A percentile compares a stretch with the other conserved stretches of the same genome.
These are phyloP conservation scores for Spinibarbus caldwelli DNA, from an alignment of 2,797 vertebrate species.

Conservation along the genomic window DNA sequence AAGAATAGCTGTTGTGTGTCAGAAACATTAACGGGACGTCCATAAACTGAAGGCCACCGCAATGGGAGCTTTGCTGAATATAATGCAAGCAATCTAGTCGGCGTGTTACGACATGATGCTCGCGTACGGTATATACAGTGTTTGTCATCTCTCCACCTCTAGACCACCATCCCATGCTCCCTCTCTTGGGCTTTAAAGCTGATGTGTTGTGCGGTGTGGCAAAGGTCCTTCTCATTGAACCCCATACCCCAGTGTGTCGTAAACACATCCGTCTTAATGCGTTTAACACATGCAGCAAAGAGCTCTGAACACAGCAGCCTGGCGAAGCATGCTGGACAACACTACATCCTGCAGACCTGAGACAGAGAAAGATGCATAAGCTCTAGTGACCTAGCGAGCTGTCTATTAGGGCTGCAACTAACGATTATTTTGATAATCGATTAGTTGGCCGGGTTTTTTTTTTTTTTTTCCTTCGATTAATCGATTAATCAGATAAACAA, in stretches of 20 bases:
- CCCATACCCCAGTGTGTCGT: slow-evolving; percentile 48
- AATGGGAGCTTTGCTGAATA: background rate
- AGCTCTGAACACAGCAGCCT: slow-evolving; percentile 29
- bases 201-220: slow-evolving; percentile 31
- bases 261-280: slow-evolving; percentile 56
- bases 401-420: no score
- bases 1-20: background rate
- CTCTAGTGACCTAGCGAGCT: background rate
- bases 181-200: slow-evolving; percentile 23
- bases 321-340: slow-evolving; percentile 27
- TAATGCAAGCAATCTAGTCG: background rate
- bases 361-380: background rate
- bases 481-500: no score
- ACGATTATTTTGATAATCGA: no score
- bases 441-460: no score
- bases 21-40: background rate
- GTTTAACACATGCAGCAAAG: slow-evolving; percentile 49
- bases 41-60: background rate
- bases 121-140: background rate
- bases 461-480: no score
- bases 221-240: slow-evolving; percentile 55
- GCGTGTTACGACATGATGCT: background rate
- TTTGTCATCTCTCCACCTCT: background rate
- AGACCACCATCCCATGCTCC: background rate
- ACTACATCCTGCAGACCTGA: background rate